phyloP scores from a whole-genome alignment of 2,888 invertebrate genomes.

The Lepidocyrtinus sp. region DNA sequence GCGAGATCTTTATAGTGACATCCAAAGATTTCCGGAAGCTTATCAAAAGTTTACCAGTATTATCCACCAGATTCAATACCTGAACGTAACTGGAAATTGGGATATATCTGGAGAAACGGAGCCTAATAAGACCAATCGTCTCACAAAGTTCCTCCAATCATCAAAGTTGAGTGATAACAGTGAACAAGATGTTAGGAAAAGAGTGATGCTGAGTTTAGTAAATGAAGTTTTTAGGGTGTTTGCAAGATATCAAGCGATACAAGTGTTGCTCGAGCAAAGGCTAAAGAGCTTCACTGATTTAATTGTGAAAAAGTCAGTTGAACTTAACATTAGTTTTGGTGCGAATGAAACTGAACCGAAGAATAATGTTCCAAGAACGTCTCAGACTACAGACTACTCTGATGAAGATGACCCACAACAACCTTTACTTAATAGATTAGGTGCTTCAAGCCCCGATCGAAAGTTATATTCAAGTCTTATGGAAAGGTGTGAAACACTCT shows the following conservation, averaged over 20 bases:
- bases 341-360: background rate
- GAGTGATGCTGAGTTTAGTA: slow-evolving; percentile 21
- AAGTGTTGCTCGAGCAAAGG: slow-evolving; percentile 17
- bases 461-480: background rate
- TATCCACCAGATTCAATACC: slow-evolving; percentile 47
- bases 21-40: slow-evolving; percentile 39
- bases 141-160: background rate
- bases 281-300: slow-evolving; percentile 6
- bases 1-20: slow-evolving; percentile 30
- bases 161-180: background rate
- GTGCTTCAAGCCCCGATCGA: background rate
- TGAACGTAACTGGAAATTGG: slow-evolving; percentile 42
- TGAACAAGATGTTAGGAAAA: slow-evolving; percentile 19
- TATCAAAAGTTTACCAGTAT: slow-evolving; percentile 46
- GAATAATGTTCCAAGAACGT: too few species aligned
- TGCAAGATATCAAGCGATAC: slow-evolving; percentile 30
- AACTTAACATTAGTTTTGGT: too few species aligned
- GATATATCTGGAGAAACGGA: background rate
- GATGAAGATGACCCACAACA: slow-evolving; percentile 44
- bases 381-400: background rate
- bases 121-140: background rate
- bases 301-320: background rate
- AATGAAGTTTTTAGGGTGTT: slow-evolving; percentile 24
- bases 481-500: background rate
- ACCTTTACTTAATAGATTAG: slow-evolving; percentile 23